These are phyloP conservation scores for Pseudorectes ferrugineus DNA, from an alignment of 2,113 vertebrate species.

Conservation along the genomic window DNA sequence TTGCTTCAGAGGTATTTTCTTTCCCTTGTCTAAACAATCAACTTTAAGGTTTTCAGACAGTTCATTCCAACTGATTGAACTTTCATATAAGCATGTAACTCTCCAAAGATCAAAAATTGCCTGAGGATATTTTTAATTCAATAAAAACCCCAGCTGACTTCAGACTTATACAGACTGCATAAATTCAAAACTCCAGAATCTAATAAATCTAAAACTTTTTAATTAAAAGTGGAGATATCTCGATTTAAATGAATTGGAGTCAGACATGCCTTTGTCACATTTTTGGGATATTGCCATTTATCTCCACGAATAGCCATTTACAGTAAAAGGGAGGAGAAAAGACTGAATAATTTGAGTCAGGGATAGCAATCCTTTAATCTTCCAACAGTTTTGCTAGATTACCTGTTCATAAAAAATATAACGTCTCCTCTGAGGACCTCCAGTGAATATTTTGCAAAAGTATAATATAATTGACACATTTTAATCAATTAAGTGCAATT, in stretches of 20 bases:
- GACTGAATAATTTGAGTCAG: background rate
- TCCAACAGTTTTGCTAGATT: background rate
- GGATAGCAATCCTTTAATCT: background rate
- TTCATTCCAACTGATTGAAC: conserved; percentile 49
- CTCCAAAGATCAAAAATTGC: conserved; percentile 49
- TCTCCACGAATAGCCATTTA: background rate
- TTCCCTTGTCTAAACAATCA: conserved; percentile 39
- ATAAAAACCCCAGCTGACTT: conserved; percentile 38
- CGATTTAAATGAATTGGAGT: background rate
- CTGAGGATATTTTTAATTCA: conserved; percentile 44
- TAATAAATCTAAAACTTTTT: conserved; percentile 53
- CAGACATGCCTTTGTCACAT: background rate
- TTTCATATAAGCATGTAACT: conserved; percentile 32
- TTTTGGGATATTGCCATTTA: conserved; percentile 23
- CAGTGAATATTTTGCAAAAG: background rate
- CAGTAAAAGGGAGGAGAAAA: background rate
- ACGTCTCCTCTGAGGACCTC: background rate
- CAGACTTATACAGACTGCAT: background rate
- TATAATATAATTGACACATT: background rate
- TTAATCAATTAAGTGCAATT: background rate
- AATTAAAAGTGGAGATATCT: conserved; percentile 38
- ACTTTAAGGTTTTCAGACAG: conserved; percentile 40
- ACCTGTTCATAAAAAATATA: background rate
- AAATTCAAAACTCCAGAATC: conserved; percentile 8
- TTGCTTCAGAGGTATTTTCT: conserved; percentile 34